phyloP scores from a whole-genome alignment of 2,888 invertebrate species.

The Standfussiana lucernea region DNA sequence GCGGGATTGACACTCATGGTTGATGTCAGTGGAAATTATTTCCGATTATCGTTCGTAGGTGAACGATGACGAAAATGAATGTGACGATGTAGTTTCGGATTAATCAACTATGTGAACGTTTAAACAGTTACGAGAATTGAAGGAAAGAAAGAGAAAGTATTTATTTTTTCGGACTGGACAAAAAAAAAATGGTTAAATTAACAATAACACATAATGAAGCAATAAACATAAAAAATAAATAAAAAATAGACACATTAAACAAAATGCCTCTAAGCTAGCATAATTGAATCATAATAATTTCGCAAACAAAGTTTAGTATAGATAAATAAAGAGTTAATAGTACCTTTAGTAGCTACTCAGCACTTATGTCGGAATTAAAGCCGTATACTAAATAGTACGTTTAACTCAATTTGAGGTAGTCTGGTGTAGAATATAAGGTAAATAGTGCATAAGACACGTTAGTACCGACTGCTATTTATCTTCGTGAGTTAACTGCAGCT shows the following conservation, averaged over 20 bases:
- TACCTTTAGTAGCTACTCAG: not conserved
- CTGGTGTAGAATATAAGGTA: not conserved
- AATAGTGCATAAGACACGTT: constrained; percentile 13
- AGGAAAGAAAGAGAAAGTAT: no score
- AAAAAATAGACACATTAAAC: no score
- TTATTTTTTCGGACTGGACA: no score
- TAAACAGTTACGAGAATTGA: not conserved
- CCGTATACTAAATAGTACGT: not conserved
- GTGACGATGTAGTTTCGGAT: constrained; percentile 15
- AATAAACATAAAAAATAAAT: no score
- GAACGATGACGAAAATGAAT: no score
- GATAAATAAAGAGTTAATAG: not conserved
- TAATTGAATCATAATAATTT: no score
- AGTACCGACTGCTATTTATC: constrained; percentile 30
- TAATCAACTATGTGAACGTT: not conserved
- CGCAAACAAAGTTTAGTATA: not conserved
- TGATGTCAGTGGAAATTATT: constrained; percentile 64
- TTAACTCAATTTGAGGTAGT: not conserved
- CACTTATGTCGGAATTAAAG: not conserved
- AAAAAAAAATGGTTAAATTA: no score
- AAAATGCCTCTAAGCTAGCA: no score
- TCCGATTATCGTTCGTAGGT: constrained; percentile 40
- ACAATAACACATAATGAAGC: no score
- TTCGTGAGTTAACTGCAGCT: constrained; percentile 39
- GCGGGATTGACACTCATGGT: constrained; percentile 61